Conservation (phyloP, 2,888 invertebrate genomes). For the Polydrusus tereticollis region DNA sequence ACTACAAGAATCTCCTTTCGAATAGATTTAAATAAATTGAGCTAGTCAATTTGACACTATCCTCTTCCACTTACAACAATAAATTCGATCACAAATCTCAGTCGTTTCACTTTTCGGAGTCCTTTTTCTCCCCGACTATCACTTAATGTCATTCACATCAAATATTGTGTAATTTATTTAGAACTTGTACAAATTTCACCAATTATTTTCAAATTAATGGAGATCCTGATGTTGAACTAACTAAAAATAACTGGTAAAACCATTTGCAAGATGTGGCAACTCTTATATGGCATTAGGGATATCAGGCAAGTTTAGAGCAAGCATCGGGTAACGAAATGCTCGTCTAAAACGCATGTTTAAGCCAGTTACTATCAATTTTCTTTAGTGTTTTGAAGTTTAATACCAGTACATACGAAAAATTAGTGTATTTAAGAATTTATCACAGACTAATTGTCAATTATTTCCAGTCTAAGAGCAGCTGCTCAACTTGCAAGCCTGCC, state of each 20-base stretch:
- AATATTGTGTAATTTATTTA: slow-evolving; percentile 15
- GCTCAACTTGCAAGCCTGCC: neutral
- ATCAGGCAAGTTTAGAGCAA: slow-evolving; percentile 35
- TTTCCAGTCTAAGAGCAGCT: slow-evolving; percentile 20
- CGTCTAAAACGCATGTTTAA: slow-evolving; percentile 24
- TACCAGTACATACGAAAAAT: slow-evolving; percentile 36
- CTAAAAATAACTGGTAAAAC: slow-evolving; percentile 30
- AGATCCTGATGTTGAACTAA: slow-evolving; percentile 47
- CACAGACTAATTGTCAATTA: slow-evolving; percentile 44
- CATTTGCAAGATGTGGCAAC: neutral
- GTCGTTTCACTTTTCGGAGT: slow-evolving; percentile 46
- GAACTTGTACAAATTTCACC: slow-evolving; percentile 32
- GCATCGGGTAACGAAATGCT: slow-evolving; percentile 43
- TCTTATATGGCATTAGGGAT: slow-evolving; percentile 14
- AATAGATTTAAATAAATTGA: slow-evolving; percentile 27
- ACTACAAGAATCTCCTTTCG: slow-evolving; percentile 36
- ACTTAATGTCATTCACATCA: slow-evolving; percentile 35
- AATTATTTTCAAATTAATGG: slow-evolving; percentile 32
- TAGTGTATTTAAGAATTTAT: slow-evolving; percentile 41
- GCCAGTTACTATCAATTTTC: neutral
- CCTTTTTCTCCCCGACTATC: slow-evolving; percentile 36
- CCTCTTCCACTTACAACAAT: slow-evolving; percentile 14
- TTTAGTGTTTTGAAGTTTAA: slow-evolving; percentile 25
- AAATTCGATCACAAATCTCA: slow-evolving; percentile 32
- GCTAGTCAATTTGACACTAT: slow-evolving; percentile 16